Conservation (phyloP, 2,888 invertebrate genomes). For the Drosophila sordidula region DNA sequence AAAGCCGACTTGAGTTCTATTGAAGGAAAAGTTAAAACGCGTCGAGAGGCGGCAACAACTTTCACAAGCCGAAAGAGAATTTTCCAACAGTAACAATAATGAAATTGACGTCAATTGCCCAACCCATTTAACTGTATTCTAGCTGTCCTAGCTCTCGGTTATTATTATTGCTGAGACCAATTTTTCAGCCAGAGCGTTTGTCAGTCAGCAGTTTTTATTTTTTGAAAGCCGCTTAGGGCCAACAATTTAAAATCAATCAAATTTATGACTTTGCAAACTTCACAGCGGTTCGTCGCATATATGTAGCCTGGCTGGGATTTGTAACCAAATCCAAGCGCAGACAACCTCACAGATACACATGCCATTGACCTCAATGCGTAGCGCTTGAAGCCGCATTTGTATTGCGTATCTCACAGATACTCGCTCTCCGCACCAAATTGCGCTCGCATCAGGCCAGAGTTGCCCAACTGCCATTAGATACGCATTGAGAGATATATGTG, state of each 20-base stretch:
- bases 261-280: constrained; percentile 78
- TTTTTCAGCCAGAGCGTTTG: constrained; percentile 31
- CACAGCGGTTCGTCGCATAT: constrained; percentile 36
- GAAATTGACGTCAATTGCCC: constrained; percentile 56
- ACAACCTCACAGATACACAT: constrained; percentile 50
- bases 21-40: constrained; percentile 41
- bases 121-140: constrained; percentile 62
- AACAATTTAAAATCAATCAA: constrained; percentile 78
- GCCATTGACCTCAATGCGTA: constrained; percentile 77
- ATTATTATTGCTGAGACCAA: constrained; percentile 11
- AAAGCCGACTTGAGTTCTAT: constrained; percentile 36
- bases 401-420: constrained; percentile 45
- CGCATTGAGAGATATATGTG: constrained; percentile 35
- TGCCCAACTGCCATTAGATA: constrained; percentile 45
- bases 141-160: constrained; percentile 16
- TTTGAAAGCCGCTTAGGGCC: constrained; percentile 69
- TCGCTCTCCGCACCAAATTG: constrained; percentile 22
- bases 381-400: constrained; percentile 39
- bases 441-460: constrained; percentile 4
- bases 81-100: constrained; percentile 57
- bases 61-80: constrained; percentile 64
- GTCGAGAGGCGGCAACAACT: constrained; percentile 35
- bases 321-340: constrained; percentile 52
- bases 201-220: constrained; percentile 30
- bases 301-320: constrained; percentile 37